Base-by-base conservation (phyloP, 2,113 vertebrate species). In the Camelus bactrianus region DNA sequence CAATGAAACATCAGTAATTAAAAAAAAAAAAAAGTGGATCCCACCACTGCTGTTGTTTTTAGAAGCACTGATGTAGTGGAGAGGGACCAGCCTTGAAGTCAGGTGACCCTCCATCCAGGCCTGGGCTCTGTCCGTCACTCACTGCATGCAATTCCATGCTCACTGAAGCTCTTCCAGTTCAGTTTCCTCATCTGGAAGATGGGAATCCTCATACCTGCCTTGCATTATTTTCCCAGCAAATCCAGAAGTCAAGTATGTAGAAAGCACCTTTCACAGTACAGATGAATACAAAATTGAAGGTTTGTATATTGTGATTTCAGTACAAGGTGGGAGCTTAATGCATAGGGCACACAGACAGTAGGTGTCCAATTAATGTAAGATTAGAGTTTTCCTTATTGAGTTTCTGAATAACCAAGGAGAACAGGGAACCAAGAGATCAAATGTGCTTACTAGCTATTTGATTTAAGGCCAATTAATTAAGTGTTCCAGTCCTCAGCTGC, bases 401-500 rank as follows among this genome's bases (percentile, higher is more conserved):
- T 83, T 91, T 48, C 84, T 90, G 70, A 90, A 64, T 60, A 56
- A 77, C 32, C 79, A 92, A 32, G 28, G 46, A 82, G 48, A 84
- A 58, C 4, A 10, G 0, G 28, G 52, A 82, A 67, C 65, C 69
- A 64, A 69, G n/a, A 89, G 16, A 46, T n/a, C 42, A 80, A 73
- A 75, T 6, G 14, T 11, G 69, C 32, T 65, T 56, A 30, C 77
- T 50, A 42, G 75, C n/a, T 58, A 16, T 14, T 30, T 16, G 69
- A 80, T 56, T 30, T 48, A 48, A 30, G 35, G 52, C 11, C 13
- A 70, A 35, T 90, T 58, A 91, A 88, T 73, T 69, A 67, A 83
- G 50, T 4, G 70, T 8, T 69, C 70, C 17, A n/a, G 28, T 64
- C 11, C 54, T 83, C 62, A 86, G 50, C 32, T 87, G 7, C 42